phyloP scores from a whole-genome alignment of 2,113 vertebrate species.

The Colistium nudipinnis region DNA sequence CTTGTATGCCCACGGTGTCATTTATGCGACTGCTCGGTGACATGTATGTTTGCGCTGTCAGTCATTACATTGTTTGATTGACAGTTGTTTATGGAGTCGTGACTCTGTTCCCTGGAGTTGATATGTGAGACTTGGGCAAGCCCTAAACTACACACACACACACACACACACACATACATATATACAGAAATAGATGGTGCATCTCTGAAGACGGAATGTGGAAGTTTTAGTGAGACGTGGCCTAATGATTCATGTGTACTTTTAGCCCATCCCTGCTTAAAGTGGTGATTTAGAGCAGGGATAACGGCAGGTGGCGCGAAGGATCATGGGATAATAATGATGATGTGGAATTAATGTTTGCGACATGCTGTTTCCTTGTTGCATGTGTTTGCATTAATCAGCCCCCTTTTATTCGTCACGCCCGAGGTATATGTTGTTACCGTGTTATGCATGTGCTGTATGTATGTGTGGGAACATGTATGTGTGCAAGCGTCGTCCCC shows the following conservation, averaged over 20 bases:
- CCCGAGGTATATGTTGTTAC: neutral
- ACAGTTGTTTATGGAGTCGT: slow-evolving; percentile 46
- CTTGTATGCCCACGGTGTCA: neutral
- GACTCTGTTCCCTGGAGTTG: slow-evolving; percentile 26
- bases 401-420: neutral
- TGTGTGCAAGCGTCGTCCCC: slow-evolving; percentile 36
- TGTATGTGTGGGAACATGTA: slow-evolving; percentile 30
- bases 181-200: slow-evolving; percentile 18
- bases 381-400: slow-evolving; percentile 23
- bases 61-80: slow-evolving; percentile 46
- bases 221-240: slow-evolving; percentile 9
- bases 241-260: slow-evolving; percentile 1
- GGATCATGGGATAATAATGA: slow-evolving; percentile 7
- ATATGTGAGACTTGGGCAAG: slow-evolving; percentile 30
- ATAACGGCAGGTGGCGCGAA: slow-evolving; percentile 3
- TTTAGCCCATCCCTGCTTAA: neutral
- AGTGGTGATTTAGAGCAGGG: neutral
- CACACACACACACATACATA: slow-evolving; percentile 37
- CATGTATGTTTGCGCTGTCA: slow-evolving; percentile 47
- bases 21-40: slow-evolving; percentile 32
- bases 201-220: neutral
- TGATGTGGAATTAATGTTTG: slow-evolving; percentile 18
- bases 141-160: neutral
- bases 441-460: neutral
- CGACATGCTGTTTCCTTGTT: slow-evolving; percentile 6